Conservation (phyloP, 2,888 invertebrate species). For the Phortica okadai region DNA sequence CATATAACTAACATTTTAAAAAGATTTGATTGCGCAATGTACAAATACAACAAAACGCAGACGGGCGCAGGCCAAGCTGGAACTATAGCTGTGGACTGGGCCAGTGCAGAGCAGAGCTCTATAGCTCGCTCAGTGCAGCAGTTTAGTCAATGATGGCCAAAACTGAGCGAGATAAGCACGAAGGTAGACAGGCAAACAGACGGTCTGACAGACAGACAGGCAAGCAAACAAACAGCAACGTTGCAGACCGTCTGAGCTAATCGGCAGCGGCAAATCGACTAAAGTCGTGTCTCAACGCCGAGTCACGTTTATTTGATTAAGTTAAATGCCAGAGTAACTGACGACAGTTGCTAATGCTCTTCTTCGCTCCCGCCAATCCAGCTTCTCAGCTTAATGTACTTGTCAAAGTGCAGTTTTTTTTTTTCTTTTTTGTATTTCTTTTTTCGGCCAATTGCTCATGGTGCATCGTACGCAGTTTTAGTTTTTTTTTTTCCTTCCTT, state of each 20-base stretch:
- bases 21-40: not conserved
- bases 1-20: not conserved
- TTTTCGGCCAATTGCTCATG: too few relatives aligned
- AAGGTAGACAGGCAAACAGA: not conserved
- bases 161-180: not conserved
- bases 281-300: not conserved
- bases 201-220: not conserved
- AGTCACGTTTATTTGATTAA: conserved; percentile 33
- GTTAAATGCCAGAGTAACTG: not conserved
- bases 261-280: too few relatives aligned
- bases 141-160: not conserved
- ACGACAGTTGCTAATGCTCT: too few relatives aligned
- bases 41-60: not conserved
- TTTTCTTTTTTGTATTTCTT: not conserved
- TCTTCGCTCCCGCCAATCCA: too few relatives aligned
- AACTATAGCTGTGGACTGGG: too few relatives aligned
- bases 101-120: too few relatives aligned
- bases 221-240: not conserved
- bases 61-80: too few relatives aligned
- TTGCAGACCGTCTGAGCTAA: not conserved
- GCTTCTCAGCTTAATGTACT: too few relatives aligned
- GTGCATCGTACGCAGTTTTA: not conserved
- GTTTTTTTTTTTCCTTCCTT: not conserved
- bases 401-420: too few relatives aligned
- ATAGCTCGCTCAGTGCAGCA: too few relatives aligned